phyloP scores from a whole-genome alignment of 2,888 invertebrate genomes.

The Brachypalpus laphriformis region DNA sequence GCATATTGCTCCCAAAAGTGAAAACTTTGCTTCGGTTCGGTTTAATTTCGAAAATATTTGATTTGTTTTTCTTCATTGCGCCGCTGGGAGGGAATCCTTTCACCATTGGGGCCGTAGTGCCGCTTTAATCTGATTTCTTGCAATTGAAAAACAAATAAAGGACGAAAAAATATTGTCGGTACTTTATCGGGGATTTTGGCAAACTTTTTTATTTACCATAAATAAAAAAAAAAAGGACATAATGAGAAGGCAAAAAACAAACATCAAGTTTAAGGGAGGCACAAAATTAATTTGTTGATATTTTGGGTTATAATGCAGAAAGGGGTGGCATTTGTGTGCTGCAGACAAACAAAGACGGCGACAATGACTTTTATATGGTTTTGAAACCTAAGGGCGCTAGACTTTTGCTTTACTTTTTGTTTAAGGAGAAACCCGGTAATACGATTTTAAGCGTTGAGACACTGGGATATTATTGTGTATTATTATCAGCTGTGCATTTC shows the following conservation, averaged over 20 bases:
- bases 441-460: not conserved
- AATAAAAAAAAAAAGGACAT: slow-evolving; percentile 36
- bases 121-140: slow-evolving; percentile 51
- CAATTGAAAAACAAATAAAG: slow-evolving; percentile 60
- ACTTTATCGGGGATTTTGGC: slow-evolving; percentile 27
- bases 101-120: slow-evolving; percentile 18
- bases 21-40: slow-evolving; percentile 32
- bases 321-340: not conserved
- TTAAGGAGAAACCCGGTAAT: too few species aligned
- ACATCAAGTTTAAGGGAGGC: not conserved
- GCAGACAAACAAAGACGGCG: not conserved
- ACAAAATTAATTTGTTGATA: slow-evolving; percentile 19
- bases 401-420: too few species aligned
- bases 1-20: slow-evolving; percentile 14
- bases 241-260: slow-evolving; percentile 9
- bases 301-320: not conserved
- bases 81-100: slow-evolving; percentile 44
- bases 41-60: slow-evolving; percentile 60
- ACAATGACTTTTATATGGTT: slow-evolving; percentile 13
- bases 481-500: too few species aligned
- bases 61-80: slow-evolving; percentile 27
- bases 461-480: not conserved
- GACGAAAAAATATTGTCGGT: slow-evolving; percentile 23
- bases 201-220: slow-evolving; percentile 37
- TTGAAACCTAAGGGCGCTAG: not conserved